Evolutionary conservation across 2,888 invertebrate genomes (phyloP).

Genomic region (Augiades crinisus): DNA sequence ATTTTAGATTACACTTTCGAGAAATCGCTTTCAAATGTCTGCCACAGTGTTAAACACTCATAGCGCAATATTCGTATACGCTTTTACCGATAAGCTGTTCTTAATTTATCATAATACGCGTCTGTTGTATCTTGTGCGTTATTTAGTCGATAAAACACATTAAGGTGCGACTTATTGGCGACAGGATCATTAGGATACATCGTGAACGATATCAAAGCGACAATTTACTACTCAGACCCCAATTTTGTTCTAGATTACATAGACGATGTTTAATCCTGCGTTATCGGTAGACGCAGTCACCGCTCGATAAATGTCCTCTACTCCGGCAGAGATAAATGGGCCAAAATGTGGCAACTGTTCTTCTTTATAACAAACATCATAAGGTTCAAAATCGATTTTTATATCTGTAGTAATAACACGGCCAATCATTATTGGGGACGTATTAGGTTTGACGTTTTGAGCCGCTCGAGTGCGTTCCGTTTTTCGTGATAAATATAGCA

Average conservation of each 20-base stretch:
- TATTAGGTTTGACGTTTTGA: constrained; percentile 45
- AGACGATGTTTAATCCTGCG: constrained; percentile 55
- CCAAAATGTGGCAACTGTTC: constrained; percentile 32
- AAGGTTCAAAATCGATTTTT: constrained; percentile 37
- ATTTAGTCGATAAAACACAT: constrained; percentile 9
- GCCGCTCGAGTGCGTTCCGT: constrained; percentile 40
- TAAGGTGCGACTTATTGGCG: constrained; percentile 6
- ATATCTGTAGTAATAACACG: constrained; percentile 33
- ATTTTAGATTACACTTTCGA: constrained; percentile 8
- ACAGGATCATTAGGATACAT: constrained; percentile 5
- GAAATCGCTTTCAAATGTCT: background rate
- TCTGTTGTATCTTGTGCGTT: background rate
- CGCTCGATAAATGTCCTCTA: constrained; percentile 53
- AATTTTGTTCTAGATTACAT: constrained; percentile 52
- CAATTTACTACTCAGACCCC: constrained; percentile 36
- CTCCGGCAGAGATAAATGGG: constrained; percentile 42
- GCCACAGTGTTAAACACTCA: background rate
- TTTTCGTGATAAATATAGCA: constrained; percentile 45
- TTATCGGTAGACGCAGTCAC: constrained; percentile 55
- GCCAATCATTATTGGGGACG: constrained; percentile 47
- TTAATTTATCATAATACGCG: background rate
- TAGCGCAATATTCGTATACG: background rate
- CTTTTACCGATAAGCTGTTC: background rate
- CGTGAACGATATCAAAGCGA: constrained; percentile 12
- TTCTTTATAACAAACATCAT: constrained; percentile 37